Percentiles rank a stretch among this genome's conserved stretches.
phyloP scores from a whole-genome alignment of 1,140 invertebrate genomes.

The Melanaphis sacchari region DNA sequence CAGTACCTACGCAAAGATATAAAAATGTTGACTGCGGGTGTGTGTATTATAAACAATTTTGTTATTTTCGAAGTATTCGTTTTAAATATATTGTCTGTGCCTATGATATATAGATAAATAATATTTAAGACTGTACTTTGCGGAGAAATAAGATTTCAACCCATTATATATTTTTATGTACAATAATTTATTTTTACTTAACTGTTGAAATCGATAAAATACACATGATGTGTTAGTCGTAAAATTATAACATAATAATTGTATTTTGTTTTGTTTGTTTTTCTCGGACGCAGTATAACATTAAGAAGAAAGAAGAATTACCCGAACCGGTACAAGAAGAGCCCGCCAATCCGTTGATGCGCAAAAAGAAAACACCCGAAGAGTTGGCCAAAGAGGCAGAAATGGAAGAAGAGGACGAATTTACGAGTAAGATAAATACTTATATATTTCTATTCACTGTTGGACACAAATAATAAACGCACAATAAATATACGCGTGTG shows the following conservation, averaged over 20 bases:
- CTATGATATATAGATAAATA: neutral
- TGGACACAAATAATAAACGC: neutral
- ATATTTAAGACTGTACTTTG: neutral
- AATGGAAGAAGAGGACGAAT: constrained; percentile 93
- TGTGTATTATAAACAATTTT: neutral
- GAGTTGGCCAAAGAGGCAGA: constrained; percentile 94
- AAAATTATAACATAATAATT: neutral
- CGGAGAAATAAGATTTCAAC: no score
- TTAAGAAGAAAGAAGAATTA: constrained; percentile 94
- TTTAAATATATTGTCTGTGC: neutral
- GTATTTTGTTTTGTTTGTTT: constrained; percentile 13
- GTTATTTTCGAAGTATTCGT: neutral
- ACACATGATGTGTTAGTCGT: neutral
- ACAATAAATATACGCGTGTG: neutral
- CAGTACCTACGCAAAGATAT: neutral
- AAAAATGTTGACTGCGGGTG: neutral
- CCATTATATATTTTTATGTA: no score
- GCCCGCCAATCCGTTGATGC: constrained; percentile 88
- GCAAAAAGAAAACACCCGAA: constrained; percentile 97
- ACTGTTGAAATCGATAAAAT: neutral
- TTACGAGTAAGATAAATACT: constrained; percentile 81
- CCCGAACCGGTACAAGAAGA: constrained; percentile 79
- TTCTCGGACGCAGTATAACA: constrained; percentile 82
- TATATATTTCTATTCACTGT: neutral
- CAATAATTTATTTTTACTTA: neutral